Percentiles rank a stretch among this genome's conserved stretches.
Conservation (phyloP, 2,888 invertebrate genomes). For the Camponotus fellah region DNA sequence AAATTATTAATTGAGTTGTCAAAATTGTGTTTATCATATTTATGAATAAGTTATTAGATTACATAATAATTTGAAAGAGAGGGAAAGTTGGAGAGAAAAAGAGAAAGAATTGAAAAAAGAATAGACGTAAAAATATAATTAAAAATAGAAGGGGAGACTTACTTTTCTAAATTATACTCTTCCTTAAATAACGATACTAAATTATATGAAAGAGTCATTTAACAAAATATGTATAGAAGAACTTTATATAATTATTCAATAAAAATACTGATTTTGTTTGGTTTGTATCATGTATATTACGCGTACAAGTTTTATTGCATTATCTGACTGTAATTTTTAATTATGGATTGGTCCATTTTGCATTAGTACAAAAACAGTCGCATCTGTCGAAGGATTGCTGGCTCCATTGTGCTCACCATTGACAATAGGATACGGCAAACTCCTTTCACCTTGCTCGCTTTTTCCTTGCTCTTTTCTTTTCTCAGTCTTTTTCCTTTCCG, state of each 20-base stretch:
- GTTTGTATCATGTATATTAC: neutral
- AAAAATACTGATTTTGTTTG: neutral
- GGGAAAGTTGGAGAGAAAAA: neutral
- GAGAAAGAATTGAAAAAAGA: neutral
- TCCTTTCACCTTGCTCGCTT: conserved; percentile 37
- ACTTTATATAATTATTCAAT: neutral
- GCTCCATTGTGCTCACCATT: conserved; percentile 32
- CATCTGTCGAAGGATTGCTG: conserved; percentile 39
- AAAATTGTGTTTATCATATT: neutral
- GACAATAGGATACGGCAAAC: conserved; percentile 52
- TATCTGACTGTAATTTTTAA: conserved; percentile 40
- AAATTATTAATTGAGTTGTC: neutral
- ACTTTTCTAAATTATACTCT: neutral
- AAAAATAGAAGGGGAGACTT: neutral
- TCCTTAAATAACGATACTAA: neutral
- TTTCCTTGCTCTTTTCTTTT: conserved; percentile 18
- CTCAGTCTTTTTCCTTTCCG: conserved; percentile 28
- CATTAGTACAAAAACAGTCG: conserved; percentile 53
- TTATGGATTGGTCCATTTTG: conserved; percentile 46
- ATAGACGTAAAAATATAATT: neutral
- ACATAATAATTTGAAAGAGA: neutral
- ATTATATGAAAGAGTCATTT: neutral
- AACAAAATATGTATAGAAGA: neutral
- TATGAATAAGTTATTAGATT: neutral
- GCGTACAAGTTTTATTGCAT: neutral